phyloP scores from a whole-genome alignment of 2,113 vertebrate genomes.

The Datnioides undecimradiatus region DNA sequence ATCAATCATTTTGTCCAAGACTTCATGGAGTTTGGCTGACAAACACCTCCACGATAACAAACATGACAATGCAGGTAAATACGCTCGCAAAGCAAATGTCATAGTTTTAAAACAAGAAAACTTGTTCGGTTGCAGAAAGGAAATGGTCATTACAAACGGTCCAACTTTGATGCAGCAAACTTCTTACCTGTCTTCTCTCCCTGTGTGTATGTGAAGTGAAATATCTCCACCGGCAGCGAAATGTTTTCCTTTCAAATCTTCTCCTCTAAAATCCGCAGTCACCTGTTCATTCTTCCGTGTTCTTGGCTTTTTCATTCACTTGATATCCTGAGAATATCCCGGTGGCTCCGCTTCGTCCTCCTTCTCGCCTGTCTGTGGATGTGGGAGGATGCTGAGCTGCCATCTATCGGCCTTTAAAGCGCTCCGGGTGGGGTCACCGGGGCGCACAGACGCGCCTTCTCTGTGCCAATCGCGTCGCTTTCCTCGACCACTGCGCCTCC shows the following conservation, averaged over 20 bases:
- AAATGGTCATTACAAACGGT: too few species aligned
- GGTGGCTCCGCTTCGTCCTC: neutral
- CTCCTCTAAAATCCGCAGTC: slow-evolving; percentile 57
- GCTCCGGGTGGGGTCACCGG: slow-evolving; percentile 84
- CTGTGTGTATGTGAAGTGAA: neutral
- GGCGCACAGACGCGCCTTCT: slow-evolving; percentile 84
- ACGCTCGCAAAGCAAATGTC: neutral
- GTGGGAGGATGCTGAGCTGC: slow-evolving; percentile 84
- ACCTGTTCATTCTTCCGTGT: slow-evolving; percentile 22
- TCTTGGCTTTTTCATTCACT: neutral
- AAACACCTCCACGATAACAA: neutral
- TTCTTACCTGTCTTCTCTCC: slow-evolving; percentile 51
- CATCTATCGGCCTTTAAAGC: slow-evolving; percentile 94
- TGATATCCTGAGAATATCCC: slow-evolving; percentile 42
- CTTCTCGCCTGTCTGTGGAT: slow-evolving; percentile 34
- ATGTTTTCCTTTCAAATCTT: slow-evolving; percentile 29
- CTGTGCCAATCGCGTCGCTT: slow-evolving; percentile 89
- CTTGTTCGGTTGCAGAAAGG: neutral
- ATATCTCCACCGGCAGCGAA: slow-evolving; percentile 33
- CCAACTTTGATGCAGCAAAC: too few species aligned
- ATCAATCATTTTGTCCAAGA: neutral
- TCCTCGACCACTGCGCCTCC: neutral
- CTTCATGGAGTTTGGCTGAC: neutral
- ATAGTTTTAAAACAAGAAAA: neutral
- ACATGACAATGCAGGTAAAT: neutral